Percentiles rank a stretch among this genome's conserved stretches.
Evolutionary conservation across 2,113 vertebrate species (phyloP).

Genomic region (Chamaea fasciata): DNA sequence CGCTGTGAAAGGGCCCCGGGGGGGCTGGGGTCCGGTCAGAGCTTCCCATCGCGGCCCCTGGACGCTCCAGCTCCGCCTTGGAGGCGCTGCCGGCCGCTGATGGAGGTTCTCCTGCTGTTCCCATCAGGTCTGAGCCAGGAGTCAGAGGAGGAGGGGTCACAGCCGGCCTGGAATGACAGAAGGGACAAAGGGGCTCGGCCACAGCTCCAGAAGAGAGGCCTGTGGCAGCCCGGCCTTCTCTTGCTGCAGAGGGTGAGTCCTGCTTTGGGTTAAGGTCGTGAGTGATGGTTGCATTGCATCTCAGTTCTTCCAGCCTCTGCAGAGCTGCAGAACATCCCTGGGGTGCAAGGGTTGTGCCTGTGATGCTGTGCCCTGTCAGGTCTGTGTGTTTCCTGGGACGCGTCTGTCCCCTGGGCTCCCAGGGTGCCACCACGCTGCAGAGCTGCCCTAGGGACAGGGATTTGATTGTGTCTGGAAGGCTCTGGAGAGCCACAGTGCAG

Average conservation of each 20-base stretch:
- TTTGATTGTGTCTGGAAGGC: neutral
- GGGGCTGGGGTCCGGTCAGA: too few relatives aligned
- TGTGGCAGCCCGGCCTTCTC: neutral
- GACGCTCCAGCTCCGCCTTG: neutral
- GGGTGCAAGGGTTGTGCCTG: neutral
- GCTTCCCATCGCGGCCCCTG: rapidly evolving
- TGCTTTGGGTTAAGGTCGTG: rapidly evolving
- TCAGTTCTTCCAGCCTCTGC: neutral
- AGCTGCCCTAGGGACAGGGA: neutral
- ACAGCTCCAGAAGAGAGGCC: too few relatives aligned
- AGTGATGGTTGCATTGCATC: neutral
- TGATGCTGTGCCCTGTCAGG: neutral
- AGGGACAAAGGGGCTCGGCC: neutral
- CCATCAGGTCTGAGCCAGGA: neutral
- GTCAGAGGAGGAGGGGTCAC: neutral
- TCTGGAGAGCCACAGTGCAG: neutral
- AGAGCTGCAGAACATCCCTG: neutral
- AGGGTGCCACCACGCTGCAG: neutral
- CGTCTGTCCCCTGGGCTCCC: neutral
- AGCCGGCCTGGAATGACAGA: neutral
- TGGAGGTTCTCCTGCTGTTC: neutral
- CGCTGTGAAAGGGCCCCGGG: too few relatives aligned
- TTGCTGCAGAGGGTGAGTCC: neutral
- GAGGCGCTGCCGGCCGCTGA: neutral
- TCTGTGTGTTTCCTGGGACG: rapidly evolving